Conservation (phyloP, 2,797 vertebrate species). For the Sciurus carolinensis region DNA sequence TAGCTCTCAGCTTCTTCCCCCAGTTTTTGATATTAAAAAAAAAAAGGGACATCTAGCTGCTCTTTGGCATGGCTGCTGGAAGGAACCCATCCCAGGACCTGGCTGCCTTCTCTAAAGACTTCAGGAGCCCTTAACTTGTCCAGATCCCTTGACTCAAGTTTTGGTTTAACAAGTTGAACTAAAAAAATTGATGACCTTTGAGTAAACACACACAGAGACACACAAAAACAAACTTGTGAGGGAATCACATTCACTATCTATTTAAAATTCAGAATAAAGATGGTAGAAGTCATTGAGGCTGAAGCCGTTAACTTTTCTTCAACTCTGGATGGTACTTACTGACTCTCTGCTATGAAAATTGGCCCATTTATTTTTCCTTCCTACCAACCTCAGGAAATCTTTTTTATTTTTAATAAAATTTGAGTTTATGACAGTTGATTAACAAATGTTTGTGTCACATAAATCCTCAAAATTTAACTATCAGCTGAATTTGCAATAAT, state of each 20-base stretch:
- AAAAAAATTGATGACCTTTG: background rate
- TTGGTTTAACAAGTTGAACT: background rate
- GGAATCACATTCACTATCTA: background rate
- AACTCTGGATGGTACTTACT: background rate
- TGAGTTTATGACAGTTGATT: slow-evolving; percentile 33
- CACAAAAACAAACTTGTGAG: background rate
- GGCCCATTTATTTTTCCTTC: slow-evolving; percentile 14
- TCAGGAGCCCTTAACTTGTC: background rate
- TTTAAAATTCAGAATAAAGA: background rate
- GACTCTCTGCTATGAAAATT: background rate
- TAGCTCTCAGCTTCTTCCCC: too few relatives aligned
- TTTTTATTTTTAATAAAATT: slow-evolving; percentile 38
- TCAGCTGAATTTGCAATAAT: slow-evolving; percentile 55
- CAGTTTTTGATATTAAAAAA: background rate
- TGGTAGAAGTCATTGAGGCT: background rate
- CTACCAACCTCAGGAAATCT: slow-evolving; percentile 43
- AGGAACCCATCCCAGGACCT: background rate
- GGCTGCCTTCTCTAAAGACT: background rate
- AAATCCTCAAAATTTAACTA: slow-evolving; percentile 63
- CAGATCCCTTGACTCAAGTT: background rate
- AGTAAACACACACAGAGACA: background rate
- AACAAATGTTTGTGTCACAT: slow-evolving; percentile 35
- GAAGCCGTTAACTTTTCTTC: background rate
- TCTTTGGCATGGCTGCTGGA: background rate
- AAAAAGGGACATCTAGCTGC: too few relatives aligned